Conservation (phyloP, 2,888 invertebrate genomes). For the Hypena proboscidalis region DNA sequence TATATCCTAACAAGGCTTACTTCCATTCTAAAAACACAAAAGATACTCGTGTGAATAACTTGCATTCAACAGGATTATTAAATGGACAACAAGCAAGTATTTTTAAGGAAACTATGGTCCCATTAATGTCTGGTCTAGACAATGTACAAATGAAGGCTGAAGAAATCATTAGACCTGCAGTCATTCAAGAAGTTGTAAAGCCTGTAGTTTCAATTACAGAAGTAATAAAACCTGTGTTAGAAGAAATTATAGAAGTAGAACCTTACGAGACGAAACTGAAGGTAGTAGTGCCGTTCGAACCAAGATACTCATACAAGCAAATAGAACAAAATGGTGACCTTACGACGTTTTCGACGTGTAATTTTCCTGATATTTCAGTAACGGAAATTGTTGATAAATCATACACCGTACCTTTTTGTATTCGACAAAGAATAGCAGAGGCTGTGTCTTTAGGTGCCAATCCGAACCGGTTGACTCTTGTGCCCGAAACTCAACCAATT, state of each 20-base stretch:
- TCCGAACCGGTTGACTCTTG: neutral
- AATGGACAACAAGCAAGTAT: slow-evolving; percentile 22
- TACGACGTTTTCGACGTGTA: slow-evolving; percentile 42
- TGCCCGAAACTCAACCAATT: neutral
- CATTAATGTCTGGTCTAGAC: slow-evolving; percentile 17
- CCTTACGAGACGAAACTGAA: slow-evolving; percentile 18
- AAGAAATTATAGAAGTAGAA: slow-evolving; percentile 8
- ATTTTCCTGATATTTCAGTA: slow-evolving; percentile 41
- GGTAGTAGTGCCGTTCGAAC: slow-evolving; percentile 18
- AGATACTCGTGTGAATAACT: slow-evolving; percentile 45
- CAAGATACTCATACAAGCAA: slow-evolving; percentile 51
- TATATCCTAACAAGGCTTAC: slow-evolving; percentile 35
- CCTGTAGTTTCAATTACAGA: neutral
- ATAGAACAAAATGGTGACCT: slow-evolving; percentile 38
- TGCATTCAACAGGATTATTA: slow-evolving; percentile 46
- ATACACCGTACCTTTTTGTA: slow-evolving; percentile 37
- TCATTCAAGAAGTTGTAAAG: neutral
- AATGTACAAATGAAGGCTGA: neutral
- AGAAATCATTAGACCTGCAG: neutral
- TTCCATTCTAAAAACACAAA: slow-evolving; percentile 43
- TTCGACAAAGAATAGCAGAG: slow-evolving; percentile 43
- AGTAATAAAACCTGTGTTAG: neutral
- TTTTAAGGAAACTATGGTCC: slow-evolving; percentile 21
- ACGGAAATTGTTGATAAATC: slow-evolving; percentile 35
- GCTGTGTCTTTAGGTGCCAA: slow-evolving; percentile 13